Conservation (phyloP, 2,797 vertebrate species). For the Lepilemur ruficaudatus region DNA sequence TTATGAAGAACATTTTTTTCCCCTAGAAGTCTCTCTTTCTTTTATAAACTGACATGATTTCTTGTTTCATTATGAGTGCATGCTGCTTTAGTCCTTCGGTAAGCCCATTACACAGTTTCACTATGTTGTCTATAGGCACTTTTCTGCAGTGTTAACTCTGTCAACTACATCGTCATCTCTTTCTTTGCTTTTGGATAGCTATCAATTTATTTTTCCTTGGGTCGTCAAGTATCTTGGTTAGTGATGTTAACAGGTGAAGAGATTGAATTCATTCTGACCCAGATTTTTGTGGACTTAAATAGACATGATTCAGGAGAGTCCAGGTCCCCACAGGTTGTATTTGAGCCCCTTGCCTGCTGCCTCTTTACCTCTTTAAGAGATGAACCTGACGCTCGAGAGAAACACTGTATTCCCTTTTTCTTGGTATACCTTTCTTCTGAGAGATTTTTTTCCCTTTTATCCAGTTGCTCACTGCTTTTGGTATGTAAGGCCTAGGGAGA, state of each 20-base stretch:
- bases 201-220: neutral
- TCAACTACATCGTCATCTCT: neutral
- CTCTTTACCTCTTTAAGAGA: neutral
- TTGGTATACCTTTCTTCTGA: neutral
- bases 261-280: neutral
- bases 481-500: neutral
- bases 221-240: neutral
- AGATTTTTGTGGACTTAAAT: neutral
- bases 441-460: neutral
- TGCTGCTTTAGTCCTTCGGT: neutral
- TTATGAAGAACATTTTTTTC: neutral
- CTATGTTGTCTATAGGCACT: neutral
- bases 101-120: neutral
- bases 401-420: neutral
- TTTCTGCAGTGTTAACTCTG: neutral
- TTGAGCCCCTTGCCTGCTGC: neutral
- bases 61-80: neutral
- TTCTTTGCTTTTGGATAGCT: neutral
- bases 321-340: neutral
- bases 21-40: neutral
- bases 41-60: neutral
- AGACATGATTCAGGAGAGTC: neutral
- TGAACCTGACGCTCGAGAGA: neutral
- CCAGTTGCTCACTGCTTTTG: neutral
- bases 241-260: neutral